phyloP scores from a whole-genome alignment of 2,888 invertebrate genomes.

The Onthophagus sagittarius region DNA sequence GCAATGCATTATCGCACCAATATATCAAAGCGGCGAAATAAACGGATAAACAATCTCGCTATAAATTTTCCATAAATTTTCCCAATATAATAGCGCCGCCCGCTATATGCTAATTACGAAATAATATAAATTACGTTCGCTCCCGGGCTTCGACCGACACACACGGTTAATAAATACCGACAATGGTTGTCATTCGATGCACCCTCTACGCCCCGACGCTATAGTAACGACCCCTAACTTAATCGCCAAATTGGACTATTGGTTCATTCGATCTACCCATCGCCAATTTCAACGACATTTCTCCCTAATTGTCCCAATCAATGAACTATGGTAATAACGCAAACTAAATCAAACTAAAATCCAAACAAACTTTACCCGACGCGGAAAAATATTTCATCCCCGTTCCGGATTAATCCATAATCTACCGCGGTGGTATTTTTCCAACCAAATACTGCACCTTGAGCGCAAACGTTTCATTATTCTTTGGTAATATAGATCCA shows the following conservation, averaged over 20 bases:
- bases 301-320: neutral
- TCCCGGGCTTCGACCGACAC: conserved; percentile 19
- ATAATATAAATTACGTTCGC: conserved; percentile 40
- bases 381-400: neutral
- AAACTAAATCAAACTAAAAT: neutral
- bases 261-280: neutral
- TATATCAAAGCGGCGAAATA: conserved; percentile 17
- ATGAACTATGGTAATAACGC: neutral
- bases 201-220: neutral
- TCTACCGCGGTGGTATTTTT: neutral
- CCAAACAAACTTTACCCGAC: neutral
- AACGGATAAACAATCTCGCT: conserved; percentile 19
- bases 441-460: neutral
- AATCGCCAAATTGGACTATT: neutral
- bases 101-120: conserved; percentile 37
- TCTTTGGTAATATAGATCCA: neutral
- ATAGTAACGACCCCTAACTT: neutral
- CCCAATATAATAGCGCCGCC: conserved; percentile 15
- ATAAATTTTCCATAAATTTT: conserved; percentile 21
- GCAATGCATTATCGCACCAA: conserved; percentile 17
- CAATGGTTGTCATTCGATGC: conserved; percentile 36
- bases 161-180: conserved; percentile 35
- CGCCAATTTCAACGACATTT: neutral
- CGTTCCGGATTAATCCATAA: neutral
- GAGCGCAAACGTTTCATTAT: neutral